These are phyloP conservation scores for Borostomias antarcticus DNA, from an alignment of 2,797 vertebrate species.

Conservation along the genomic window DNA sequence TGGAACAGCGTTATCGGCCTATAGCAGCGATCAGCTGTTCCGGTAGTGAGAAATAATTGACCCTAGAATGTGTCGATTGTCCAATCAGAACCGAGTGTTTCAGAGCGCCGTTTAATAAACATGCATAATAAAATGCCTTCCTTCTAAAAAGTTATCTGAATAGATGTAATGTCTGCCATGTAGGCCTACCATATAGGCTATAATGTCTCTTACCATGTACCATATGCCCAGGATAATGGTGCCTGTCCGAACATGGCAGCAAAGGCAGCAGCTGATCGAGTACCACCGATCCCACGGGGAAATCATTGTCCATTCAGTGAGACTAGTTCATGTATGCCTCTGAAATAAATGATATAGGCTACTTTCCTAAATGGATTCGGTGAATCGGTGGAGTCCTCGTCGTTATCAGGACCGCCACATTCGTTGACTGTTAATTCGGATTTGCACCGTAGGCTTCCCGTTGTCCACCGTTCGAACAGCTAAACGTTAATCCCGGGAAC, in stretches of 20 bases:
- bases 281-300: conserved; percentile 95
- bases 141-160: background rate
- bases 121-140: no score
- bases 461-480: conserved; percentile 17
- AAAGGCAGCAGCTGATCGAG: conserved; percentile 97
- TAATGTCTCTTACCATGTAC: conserved; percentile 87
- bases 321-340: conserved; percentile 64
- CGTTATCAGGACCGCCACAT: conserved; percentile 39
- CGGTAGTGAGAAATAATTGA: no score
- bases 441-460: conserved; percentile 33
- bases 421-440: conserved; percentile 29
- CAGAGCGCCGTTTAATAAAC: no score
- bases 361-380: background rate
- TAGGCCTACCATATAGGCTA: no score
- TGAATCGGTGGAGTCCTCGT: background rate
- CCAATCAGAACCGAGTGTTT: no score
- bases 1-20: no score
- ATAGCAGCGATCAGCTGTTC: no score
- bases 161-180: background rate
- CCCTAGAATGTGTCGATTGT: no score
- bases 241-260: conserved; percentile 97
- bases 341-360: background rate
- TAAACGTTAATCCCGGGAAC: conserved; percentile 64
- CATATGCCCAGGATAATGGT: conserved; percentile 96
- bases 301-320: conserved; percentile 75